Conservation (phyloP, 2,797 vertebrate genomes). For the Acipenser transmontanus region DNA sequence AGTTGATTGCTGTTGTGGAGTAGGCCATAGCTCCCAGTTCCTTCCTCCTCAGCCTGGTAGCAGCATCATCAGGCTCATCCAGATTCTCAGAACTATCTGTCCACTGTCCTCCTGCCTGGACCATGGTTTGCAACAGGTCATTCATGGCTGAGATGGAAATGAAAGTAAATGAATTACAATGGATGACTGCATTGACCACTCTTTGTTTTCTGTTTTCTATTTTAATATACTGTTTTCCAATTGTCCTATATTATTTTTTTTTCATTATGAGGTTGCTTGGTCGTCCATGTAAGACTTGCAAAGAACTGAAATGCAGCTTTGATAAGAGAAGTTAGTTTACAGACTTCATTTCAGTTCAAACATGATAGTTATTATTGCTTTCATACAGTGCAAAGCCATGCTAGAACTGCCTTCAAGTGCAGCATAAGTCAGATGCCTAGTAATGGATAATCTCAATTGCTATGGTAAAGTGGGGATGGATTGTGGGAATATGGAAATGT, state of each 20-base stretch:
- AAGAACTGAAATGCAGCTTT: slow-evolving; percentile 45
- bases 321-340: slow-evolving; percentile 19
- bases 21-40: slow-evolving; percentile 79
- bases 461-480: no score
- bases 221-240: no score
- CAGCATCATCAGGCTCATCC: slow-evolving; percentile 71
- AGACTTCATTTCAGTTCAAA: slow-evolving; percentile 55
- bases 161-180: slow-evolving; percentile 36
- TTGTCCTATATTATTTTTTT: no score
- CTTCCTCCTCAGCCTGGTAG: slow-evolving; percentile 71
- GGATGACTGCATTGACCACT: no score
- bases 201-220: no score
- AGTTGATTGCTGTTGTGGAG: slow-evolving; percentile 77
- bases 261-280: slow-evolving; percentile 20
- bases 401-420: slow-evolving; percentile 44
- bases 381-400: slow-evolving; percentile 52
- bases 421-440: slow-evolving; percentile 43
- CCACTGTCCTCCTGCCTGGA: slow-evolving; percentile 75
- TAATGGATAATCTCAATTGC: slow-evolving; percentile 38
- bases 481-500: slow-evolving; percentile 15
- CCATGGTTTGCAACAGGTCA: slow-evolving; percentile 78
- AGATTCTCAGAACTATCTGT: slow-evolving; percentile 78
- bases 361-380: slow-evolving; percentile 36
- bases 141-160: slow-evolving; percentile 82
- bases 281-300: slow-evolving; percentile 51